Evolutionary conservation across 2,888 invertebrate genomes (phyloP), one percentile per base, ranked within the genome.

Genomic region (Hypolimnas misippus): DNA sequence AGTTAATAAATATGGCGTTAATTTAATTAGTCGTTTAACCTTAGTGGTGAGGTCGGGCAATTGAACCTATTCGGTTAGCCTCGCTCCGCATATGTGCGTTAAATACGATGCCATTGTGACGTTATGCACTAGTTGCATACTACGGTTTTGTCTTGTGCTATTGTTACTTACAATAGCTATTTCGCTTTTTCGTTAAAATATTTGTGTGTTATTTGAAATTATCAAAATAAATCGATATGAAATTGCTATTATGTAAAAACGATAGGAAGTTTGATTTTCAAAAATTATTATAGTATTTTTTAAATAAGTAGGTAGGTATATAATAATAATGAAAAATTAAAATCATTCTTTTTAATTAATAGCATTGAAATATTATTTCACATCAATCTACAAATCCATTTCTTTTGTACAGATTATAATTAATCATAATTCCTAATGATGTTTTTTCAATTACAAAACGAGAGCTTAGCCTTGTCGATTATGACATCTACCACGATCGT

Each of bases 1-100:
- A 21, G 16, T 19, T 61, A 54, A 56, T 57, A 63, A 69, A 70
- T 66, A 65, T 59, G 60, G 67, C 69, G 68, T 76, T 76, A 80
- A 81, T 79, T 78, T 80, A 74, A 82, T 77, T 81, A 82, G 76
- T 75, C 74, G 72, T 76, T 76, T 76, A 78, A 78, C 81, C 83
- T 82, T 73, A 79, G 69, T 62, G n/a, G 72, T 82, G 79, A 87
- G 86, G 86, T 83, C 82, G 50, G 50, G 31, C 25, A 76, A 71
- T 55, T 64, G 62, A 63, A 65, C 58, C 60, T 66, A 68, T 70
- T 65, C 55, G 50, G 53, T 50, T 66, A 56, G 53, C 69, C 68
- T 70, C 57, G 67, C 63, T 62, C 51, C 44, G 50, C 40, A 63
- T 62, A 38, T 5, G 14, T 49, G 54, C 56, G n/a, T 53, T 53